A percentile compares a stretch with the other conserved stretches of the same genome.
Evolutionary conservation across 2,797 vertebrate species (phyloP).

Genomic region (Poeciliopsis presidionis): DNA sequence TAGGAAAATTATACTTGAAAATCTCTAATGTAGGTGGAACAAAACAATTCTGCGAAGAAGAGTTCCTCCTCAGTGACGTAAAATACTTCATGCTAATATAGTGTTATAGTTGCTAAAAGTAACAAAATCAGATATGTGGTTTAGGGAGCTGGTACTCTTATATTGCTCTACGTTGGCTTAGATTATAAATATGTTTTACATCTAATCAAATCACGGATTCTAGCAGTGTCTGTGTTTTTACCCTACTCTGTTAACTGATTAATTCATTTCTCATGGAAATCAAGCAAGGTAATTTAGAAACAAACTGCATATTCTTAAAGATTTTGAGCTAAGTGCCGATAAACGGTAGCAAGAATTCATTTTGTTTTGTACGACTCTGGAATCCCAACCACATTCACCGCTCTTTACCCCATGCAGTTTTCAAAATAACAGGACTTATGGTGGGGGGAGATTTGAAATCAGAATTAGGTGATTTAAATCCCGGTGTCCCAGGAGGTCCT

Average conservation of each 20-base stretch:
- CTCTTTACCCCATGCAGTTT: constrained; percentile 21
- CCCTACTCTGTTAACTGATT: background rate
- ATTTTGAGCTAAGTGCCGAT: constrained; percentile 7
- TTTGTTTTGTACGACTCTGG: constrained; percentile 19
- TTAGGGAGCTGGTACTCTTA: background rate
- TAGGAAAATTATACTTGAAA: background rate
- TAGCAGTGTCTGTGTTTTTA: background rate
- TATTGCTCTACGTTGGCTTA: background rate
- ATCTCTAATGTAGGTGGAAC: background rate
- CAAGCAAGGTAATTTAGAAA: constrained; percentile 4
- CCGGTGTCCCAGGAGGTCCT: constrained; percentile 26
- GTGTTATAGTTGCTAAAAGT: background rate
- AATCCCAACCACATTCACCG: constrained; percentile 19
- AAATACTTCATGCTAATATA: background rate
- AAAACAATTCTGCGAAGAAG: background rate
- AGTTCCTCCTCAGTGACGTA: background rate
- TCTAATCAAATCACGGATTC: background rate
- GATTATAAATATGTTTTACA: background rate
- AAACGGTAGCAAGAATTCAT: constrained; percentile 13
- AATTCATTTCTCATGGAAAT: background rate
- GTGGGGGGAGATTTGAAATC: constrained; percentile 24
- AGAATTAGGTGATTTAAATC: constrained; percentile 41
- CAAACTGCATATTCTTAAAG: background rate
- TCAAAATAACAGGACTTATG: constrained; percentile 13
- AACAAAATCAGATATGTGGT: background rate